These are phyloP conservation scores for honey bee (Apis mellifera) DNA, from an alignment of 1,140 invertebrate species.

Conservation along the genomic window Amel_HAv3.1 CM009940.2:1033001-1033500, in stretches of 20 bases:
- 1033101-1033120: not conserved
- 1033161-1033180: slow-evolving; percentile 17
- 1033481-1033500: not conserved
- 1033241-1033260: slow-evolving; percentile 55
- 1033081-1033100: not conserved
- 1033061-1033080: too few relatives aligned
- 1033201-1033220: not conserved
- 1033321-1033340: not conserved
- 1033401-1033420: slow-evolving; percentile 8
- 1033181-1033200: slow-evolving; percentile 20
- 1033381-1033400: slow-evolving; percentile 44
- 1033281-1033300: slow-evolving; percentile 38
- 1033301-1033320: slow-evolving; percentile 37
- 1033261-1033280: slow-evolving; percentile 60
- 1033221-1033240: slow-evolving; percentile 10
- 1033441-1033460: not conserved
- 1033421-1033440: slow-evolving; percentile 6
- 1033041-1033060: too few relatives aligned
- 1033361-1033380: slow-evolving; percentile 28
- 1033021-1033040: too few relatives aligned
- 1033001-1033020: too few relatives aligned
- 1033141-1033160: slow-evolving; percentile 39
- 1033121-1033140: slow-evolving; percentile 24
- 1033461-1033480: slow-evolving; percentile 1
- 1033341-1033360: not conserved